Percentiles rank a stretch among this genome's conserved stretches.
phyloP scores from a whole-genome alignment of 2,113 vertebrate genomes.

The Bos taurus region DNA sequence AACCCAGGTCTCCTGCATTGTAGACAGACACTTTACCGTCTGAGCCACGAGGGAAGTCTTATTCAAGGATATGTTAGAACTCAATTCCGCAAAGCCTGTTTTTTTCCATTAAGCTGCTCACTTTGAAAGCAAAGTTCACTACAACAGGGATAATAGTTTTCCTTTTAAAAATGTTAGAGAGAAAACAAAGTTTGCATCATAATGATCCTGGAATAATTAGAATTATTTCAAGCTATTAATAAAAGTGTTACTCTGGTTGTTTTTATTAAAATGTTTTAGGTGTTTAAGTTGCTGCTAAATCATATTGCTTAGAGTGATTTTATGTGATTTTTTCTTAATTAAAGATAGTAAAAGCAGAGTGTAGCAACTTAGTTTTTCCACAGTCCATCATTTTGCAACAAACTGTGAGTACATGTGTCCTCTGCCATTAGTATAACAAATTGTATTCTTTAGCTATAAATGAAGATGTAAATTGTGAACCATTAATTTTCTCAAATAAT shows the following conservation, averaged over 20 bases:
- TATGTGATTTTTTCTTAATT: slow-evolving; percentile 48
- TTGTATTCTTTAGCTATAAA: slow-evolving; percentile 32
- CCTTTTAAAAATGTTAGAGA: not conserved
- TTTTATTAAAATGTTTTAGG: not conserved
- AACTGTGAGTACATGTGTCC: not conserved
- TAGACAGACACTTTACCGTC: rapidly evolving
- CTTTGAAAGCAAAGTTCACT: not conserved
- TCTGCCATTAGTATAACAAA: slow-evolving; percentile 20
- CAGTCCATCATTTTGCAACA: not conserved
- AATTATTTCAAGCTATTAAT: not conserved
- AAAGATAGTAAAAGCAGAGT: slow-evolving; percentile 60
- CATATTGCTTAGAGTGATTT: not conserved
- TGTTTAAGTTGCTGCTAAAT: not conserved
- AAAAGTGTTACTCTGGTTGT: not conserved
- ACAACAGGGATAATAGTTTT: not conserved
- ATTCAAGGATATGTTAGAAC: not conserved
- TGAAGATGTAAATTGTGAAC: slow-evolving; percentile 36
- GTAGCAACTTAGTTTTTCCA: not conserved
- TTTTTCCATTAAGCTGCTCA: not conserved
- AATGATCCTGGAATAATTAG: not conserved
- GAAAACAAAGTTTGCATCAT: not conserved
- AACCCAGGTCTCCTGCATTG: rapidly evolving
- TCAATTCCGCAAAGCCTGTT: not conserved
- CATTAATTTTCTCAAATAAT: slow-evolving; percentile 36
- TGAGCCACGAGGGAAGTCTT: too few relatives aligned